These are phyloP conservation scores for Neofelis nebulosa DNA, from an alignment of 2,113 vertebrate genomes.

Conservation along the genomic window DNA sequence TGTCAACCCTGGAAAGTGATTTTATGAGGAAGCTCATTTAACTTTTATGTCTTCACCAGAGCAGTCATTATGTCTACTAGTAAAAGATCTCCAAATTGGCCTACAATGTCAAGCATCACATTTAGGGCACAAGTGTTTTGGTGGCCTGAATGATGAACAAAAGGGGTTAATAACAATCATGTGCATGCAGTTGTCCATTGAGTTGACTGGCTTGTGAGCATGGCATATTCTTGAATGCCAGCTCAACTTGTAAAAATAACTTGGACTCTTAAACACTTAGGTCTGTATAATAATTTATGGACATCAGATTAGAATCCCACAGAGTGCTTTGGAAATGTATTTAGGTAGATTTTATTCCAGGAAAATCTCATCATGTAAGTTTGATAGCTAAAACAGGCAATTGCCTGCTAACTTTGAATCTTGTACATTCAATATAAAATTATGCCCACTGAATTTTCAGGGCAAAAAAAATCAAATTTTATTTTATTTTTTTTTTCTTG, in stretches of 20 bases:
- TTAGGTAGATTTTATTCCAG: slow-evolving; percentile 73
- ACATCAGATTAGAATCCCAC: slow-evolving; percentile 74
- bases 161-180: slow-evolving; percentile 14
- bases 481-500: not conserved
- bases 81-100: slow-evolving; percentile 29
- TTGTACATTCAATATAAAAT: slow-evolving; percentile 49
- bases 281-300: slow-evolving; percentile 77
- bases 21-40: slow-evolving; percentile 50
- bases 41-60: slow-evolving; percentile 36
- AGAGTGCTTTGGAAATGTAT: slow-evolving; percentile 71
- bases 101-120: not conserved
- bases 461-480: slow-evolving; percentile 9
- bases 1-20: slow-evolving; percentile 15
- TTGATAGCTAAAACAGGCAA: slow-evolving; percentile 75
- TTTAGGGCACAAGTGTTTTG: not conserved
- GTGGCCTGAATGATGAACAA: not conserved
- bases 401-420: slow-evolving; percentile 64
- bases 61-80: not conserved
- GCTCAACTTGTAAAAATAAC: slow-evolving; percentile 71
- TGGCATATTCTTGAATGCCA: slow-evolving; percentile 58
- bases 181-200: not conserved
- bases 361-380: slow-evolving; percentile 74
- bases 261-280: slow-evolving; percentile 69
- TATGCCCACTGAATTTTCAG: slow-evolving; percentile 34
- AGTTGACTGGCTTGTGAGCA: not conserved